Conservation (phyloP, 1,140 invertebrate species). For the Aradophagus sp. region DNA sequence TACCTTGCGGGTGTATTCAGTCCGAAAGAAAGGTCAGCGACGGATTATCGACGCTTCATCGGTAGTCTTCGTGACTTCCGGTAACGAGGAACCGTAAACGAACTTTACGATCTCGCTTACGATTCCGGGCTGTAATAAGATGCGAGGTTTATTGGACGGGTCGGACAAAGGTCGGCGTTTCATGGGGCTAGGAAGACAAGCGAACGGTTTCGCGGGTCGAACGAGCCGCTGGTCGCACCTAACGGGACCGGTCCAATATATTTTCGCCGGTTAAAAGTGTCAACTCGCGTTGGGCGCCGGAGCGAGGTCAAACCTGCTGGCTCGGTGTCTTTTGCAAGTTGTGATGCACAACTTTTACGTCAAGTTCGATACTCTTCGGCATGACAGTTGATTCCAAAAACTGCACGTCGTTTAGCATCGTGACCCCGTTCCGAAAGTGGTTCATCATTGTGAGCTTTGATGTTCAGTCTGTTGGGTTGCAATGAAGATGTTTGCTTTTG, state of each 20-base stretch:
- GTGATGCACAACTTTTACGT: conserved; percentile 55
- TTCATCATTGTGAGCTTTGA: too few relatives aligned
- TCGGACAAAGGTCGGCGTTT: conserved; percentile 30
- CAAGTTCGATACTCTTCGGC: conserved; percentile 26
- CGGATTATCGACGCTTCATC: not conserved
- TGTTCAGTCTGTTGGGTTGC: too few relatives aligned
- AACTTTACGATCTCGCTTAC: conserved; percentile 18
- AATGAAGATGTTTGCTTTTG: too few relatives aligned
- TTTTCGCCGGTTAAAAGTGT: conserved; percentile 25
- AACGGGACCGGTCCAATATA: not conserved
- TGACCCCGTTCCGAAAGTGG: conserved; percentile 35
- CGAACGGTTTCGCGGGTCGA: conserved; percentile 14
- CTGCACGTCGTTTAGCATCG: conserved; percentile 32
- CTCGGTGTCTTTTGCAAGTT: conserved; percentile 48
- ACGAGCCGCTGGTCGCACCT: not conserved
- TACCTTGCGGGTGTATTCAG: not conserved
- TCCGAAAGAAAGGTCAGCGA: too few relatives aligned
- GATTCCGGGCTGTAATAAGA: conserved; percentile 42
- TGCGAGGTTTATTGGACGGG: conserved; percentile 47
- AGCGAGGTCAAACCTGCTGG: conserved; percentile 40
- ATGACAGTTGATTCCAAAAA: conserved; percentile 55
- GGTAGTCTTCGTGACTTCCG: conserved; percentile 3
- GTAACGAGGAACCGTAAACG: conserved; percentile 9
- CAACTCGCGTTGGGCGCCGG: conserved; percentile 30
- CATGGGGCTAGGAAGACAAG: conserved; percentile 14